These are phyloP conservation scores for Belgica antarctica DNA, from an alignment of 2,888 invertebrate species.

Conservation along the genomic window DNA sequence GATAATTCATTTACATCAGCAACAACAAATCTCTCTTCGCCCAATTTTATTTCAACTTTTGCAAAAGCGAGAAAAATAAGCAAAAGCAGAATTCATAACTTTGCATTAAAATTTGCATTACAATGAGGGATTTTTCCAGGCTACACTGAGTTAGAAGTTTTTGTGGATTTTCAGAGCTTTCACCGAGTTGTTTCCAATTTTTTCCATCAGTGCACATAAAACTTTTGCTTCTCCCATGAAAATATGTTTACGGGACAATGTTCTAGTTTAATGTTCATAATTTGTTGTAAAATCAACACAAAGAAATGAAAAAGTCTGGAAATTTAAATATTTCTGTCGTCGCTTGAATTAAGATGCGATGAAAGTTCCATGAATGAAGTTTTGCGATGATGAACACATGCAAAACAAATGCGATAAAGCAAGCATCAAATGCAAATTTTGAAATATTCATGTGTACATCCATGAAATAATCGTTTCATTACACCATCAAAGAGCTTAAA, in stretches of 20 bases:
- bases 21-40: background rate
- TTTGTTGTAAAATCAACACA: constrained; percentile 5
- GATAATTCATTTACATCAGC: constrained; percentile 26
- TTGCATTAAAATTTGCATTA: constrained; percentile 8
- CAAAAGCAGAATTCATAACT: constrained; percentile 23
- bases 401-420: background rate
- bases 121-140: constrained; percentile 6
- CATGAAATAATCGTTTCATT: constrained; percentile 36
- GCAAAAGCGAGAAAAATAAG: background rate
- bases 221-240: background rate
- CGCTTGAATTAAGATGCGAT: background rate
- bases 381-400: background rate
- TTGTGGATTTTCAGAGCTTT: background rate
- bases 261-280: background rate
- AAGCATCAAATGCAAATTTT: constrained; percentile 18
- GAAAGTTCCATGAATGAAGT: background rate
- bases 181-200: background rate
- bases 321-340: background rate
- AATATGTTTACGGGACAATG: background rate
- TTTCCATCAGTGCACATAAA: background rate
- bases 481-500: constrained; percentile 30
- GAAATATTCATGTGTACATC: constrained; percentile 29
- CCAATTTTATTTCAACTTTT: too few relatives aligned
- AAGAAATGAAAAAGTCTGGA: background rate
- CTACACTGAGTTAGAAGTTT: background rate